phyloP scores from a whole-genome alignment of 1,140 invertebrate species.

The Callitettix versicolor region DNA sequence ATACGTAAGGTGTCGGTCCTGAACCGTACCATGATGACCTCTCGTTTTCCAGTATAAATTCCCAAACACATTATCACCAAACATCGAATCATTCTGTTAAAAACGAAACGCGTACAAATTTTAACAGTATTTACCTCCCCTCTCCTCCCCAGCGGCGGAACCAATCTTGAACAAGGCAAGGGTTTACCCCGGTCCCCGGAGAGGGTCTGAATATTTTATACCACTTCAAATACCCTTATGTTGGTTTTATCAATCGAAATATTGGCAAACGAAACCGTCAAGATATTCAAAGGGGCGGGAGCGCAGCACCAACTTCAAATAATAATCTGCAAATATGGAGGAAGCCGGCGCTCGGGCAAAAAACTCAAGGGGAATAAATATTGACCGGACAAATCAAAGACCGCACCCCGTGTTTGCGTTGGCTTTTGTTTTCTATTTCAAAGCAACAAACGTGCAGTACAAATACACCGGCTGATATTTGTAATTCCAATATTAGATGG shows the following conservation, averaged over 20 bases:
- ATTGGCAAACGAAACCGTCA: constrained; percentile 2
- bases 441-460: too few relatives aligned
- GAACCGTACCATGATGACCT: too few relatives aligned
- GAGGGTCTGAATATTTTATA: constrained; percentile 6
- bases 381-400: constrained; percentile 27
- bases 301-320: constrained; percentile 8
- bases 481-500: too few relatives aligned
- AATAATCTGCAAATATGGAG: constrained; percentile 10
- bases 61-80: too few relatives aligned
- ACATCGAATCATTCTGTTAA: too few relatives aligned
- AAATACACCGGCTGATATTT: too few relatives aligned
- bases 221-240: background rate
- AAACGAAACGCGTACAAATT: too few relatives aligned
- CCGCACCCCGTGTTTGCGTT: constrained; percentile 30
- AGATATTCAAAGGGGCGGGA: constrained; percentile 3
- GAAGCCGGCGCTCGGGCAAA: background rate
- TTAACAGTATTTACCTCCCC: too few relatives aligned
- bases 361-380: constrained; percentile 5
- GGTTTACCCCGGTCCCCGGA: background rate
- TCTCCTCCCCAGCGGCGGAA: too few relatives aligned
- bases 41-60: too few relatives aligned
- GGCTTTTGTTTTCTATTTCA: too few relatives aligned
- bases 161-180: background rate
- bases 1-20: too few relatives aligned
- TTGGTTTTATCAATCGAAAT: constrained; percentile 15